Evolutionary conservation across 2,113 vertebrate species (phyloP), one percentile per base, ranked within the genome.

Genomic region (Phrynosoma platyrhinos): DNA sequence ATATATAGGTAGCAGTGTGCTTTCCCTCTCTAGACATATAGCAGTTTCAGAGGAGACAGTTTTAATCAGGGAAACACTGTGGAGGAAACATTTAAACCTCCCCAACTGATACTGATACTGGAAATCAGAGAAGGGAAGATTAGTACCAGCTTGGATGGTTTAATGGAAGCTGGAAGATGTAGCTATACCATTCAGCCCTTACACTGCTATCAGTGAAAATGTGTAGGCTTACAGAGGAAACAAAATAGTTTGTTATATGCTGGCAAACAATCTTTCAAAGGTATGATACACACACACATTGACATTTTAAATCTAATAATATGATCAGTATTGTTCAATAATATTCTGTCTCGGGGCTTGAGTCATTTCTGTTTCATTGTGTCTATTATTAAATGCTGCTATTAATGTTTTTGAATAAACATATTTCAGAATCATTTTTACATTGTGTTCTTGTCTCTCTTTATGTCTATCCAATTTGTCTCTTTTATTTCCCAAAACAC

Each of bases 341-440:
- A 96, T 96, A 93, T 95, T 95, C 89, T 82, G 75, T 95, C 93
- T 95, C 68, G 68, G 94, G 93, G 92, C 95, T 97, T 97, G 94
- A 95, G 95, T 97, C 64, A 93, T 96, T 96, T 96, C 92, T 94
- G 88, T 96, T 96, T 96, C 95, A 96, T 96, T 94, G 95, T 96
- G 85, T 91, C 93, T 95, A 86, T 96, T 97, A 97, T 96, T 96
- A 97, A 96, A 94, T 87, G 94, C 96, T 97, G 95, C 96, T 97
- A 96, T 96, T 97, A 94, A 96, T 97, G 96, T 95, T 97, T 97
- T 97, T 94, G 92, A 97, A 94, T 93, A 96, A 96, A 96, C 95
- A 93, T 94, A 96, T 97, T 96, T 96, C 94, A 95, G 96, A 97
- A 97, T 97, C 96, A 97, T 94, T 95, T 96, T 92, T 94, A 92